These are phyloP conservation scores for Esox lucius DNA, from an alignment of 2,797 vertebrate genomes.

Conservation along the genomic window DNA sequence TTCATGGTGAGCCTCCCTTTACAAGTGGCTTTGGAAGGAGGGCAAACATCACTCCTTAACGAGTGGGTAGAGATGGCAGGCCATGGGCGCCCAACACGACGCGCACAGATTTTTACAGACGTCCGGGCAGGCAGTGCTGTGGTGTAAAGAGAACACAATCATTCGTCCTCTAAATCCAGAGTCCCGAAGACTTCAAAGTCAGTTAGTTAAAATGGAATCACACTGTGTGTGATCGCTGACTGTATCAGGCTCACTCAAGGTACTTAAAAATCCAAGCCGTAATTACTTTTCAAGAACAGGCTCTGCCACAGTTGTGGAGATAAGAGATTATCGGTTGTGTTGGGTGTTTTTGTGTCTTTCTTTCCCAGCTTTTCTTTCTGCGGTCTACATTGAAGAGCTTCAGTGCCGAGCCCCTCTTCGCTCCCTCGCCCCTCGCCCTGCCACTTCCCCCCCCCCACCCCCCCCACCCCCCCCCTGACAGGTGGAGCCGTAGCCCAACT, in stretches of 20 bases:
- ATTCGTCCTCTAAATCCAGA: constrained; percentile 54
- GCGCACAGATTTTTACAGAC: constrained; percentile 52
- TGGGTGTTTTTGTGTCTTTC: too few relatives aligned
- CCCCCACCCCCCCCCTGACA: constrained; percentile 57
- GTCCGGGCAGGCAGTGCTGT: constrained; percentile 36
- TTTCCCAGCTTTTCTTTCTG: constrained; percentile 10
- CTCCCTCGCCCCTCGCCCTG: not conserved
- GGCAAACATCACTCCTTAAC: constrained; percentile 53
- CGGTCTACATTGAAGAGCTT: constrained; percentile 44
- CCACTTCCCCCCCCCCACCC: not conserved
- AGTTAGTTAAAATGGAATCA: not conserved
- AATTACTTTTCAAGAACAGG: not conserved
- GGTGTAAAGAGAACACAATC: constrained; percentile 39
- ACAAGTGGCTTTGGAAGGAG: constrained; percentile 46
- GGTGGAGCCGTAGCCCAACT: constrained; percentile 56
- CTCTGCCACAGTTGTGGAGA: constrained; percentile 13
- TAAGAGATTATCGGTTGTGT: constrained; percentile 29
- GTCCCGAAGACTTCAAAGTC: constrained; percentile 20
- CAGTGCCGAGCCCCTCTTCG: constrained; percentile 1
- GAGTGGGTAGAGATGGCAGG: constrained; percentile 58
- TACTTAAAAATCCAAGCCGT: not conserved
- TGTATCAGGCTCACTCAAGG: constrained; percentile 18
- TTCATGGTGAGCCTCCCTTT: not conserved
- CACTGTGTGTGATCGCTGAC: not conserved
- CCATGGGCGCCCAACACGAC: constrained; percentile 41